A percentile compares a stretch with the other conserved stretches of the same genome.
phyloP scores from a whole-genome alignment of 2,113 vertebrate species.

The Pituophis catenifer region DNA sequence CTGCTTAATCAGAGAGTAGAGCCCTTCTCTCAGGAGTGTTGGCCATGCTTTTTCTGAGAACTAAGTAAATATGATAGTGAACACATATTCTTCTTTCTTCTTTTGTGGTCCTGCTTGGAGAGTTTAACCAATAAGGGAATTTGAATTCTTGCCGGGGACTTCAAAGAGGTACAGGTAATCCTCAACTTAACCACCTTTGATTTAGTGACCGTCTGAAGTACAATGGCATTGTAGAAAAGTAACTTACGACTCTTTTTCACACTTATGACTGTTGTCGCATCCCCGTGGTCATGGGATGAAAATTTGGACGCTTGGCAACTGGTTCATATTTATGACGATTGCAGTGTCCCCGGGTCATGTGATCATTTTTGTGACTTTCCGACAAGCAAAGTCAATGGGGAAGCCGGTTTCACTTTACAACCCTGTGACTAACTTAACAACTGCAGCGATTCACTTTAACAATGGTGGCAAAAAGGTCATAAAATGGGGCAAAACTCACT shows the following conservation, averaged over 20 bases:
- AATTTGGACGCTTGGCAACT: background rate
- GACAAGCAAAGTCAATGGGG: too few relatives aligned
- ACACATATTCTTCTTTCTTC: background rate
- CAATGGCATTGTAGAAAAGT: background rate
- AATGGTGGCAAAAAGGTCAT: too few relatives aligned
- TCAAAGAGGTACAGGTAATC: background rate
- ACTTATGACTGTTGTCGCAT: background rate
- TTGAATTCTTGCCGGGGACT: background rate
- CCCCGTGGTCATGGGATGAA: background rate
- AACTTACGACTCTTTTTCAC: background rate
- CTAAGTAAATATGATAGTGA: background rate
- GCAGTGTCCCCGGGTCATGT: fast-evolving
- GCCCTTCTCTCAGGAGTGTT: background rate
- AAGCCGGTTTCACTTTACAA: too few relatives aligned
- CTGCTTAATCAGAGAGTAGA: background rate
- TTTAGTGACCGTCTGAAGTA: background rate
- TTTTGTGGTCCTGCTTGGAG: background rate
- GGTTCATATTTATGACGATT: background rate
- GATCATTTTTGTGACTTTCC: too few relatives aligned
- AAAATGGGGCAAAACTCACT: too few relatives aligned
- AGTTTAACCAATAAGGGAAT: background rate
- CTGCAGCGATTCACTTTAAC: too few relatives aligned
- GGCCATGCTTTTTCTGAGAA: too few relatives aligned
- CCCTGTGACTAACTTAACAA: too few relatives aligned
- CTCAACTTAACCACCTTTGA: background rate